These are phyloP conservation scores for Pinctada fucata DNA, from an alignment of 2,888 invertebrate genomes.

Conservation along the genomic window DNA sequence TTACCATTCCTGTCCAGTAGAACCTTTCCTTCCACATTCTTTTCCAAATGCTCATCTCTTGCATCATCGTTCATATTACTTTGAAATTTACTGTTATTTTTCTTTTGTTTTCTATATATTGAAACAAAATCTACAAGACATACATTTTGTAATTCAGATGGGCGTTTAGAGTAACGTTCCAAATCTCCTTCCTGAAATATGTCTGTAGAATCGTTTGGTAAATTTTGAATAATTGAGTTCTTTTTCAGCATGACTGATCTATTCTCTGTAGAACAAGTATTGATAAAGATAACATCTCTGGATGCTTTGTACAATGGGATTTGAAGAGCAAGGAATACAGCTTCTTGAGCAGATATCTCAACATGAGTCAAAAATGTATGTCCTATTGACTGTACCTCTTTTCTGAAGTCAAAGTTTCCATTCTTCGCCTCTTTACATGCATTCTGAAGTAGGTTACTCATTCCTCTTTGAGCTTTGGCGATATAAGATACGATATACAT, in stretches of 20 bases:
- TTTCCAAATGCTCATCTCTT: conserved; percentile 33
- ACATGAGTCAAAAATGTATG: conserved; percentile 53
- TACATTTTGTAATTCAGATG: conserved; percentile 25
- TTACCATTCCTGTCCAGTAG: not conserved
- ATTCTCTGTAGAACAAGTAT: conserved; percentile 50
- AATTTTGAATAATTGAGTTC: conserved; percentile 19
- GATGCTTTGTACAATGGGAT: conserved; percentile 49
- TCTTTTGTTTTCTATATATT: conserved; percentile 10
- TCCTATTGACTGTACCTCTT: conserved; percentile 42
- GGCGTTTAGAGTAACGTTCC: conserved; percentile 21
- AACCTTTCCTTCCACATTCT: conserved; percentile 2
- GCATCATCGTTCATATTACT: too few relatives aligned
- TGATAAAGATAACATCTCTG: conserved; percentile 46
- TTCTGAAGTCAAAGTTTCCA: conserved; percentile 31
- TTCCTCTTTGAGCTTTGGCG: conserved; percentile 42
- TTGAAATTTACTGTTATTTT: conserved; percentile 27
- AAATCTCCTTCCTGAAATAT: conserved; percentile 26
- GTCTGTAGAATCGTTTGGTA: conserved; percentile 41
- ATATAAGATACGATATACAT: conserved; percentile 43
- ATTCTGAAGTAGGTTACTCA: conserved; percentile 40
- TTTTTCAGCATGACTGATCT: conserved; percentile 57
- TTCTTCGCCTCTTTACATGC: conserved; percentile 35
- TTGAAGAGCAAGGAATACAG: too few relatives aligned
- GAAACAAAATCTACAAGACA: conserved; percentile 31
- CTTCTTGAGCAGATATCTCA: conserved; percentile 58